Percentiles rank a stretch among this genome's conserved stretches.
Evolutionary conservation across 2,113 vertebrate genomes (phyloP).

Genomic region (Nibea coibor): DNA sequence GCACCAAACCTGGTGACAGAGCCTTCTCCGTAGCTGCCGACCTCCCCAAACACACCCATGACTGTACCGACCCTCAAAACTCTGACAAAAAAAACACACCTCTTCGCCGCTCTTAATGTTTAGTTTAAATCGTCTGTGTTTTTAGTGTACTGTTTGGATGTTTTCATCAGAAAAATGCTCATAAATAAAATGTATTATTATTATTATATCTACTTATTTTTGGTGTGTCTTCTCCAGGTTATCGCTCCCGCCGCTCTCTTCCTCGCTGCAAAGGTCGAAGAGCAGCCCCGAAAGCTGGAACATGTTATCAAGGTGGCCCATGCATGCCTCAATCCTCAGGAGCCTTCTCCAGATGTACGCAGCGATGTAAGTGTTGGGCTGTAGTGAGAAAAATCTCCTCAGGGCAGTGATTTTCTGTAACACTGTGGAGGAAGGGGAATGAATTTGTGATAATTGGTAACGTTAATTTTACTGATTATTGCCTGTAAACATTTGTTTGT

Average conservation of each 20-base stretch:
- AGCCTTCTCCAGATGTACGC: conserved; percentile 91
- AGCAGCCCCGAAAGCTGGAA: conserved; percentile 96
- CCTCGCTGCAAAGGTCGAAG: conserved; percentile 96
- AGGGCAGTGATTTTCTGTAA: no score
- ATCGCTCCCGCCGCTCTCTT: conserved; percentile 94
- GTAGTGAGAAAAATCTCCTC: neutral
- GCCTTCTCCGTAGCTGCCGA: no score
- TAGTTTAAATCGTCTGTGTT: no score
- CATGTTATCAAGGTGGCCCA: conserved; percentile 97
- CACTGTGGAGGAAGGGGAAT: neutral
- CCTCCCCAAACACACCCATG: no score
- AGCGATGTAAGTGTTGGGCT: conserved; percentile 87
- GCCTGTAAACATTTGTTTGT: neutral
- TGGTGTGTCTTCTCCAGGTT: conserved; percentile 76
- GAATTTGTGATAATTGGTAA: neutral
- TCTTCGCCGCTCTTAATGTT: no score
- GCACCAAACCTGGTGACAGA: no score
- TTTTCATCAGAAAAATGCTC: no score
- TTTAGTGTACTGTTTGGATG: no score
- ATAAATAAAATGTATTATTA: no score
- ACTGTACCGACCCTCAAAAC: no score
- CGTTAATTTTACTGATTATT: neutral
- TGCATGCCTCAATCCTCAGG: conserved; percentile 93
- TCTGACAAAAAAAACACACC: no score
- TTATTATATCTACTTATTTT: neutral